Evolutionary conservation across 2,797 vertebrate species (phyloP).

Genomic region (Sebastes alutus): DNA sequence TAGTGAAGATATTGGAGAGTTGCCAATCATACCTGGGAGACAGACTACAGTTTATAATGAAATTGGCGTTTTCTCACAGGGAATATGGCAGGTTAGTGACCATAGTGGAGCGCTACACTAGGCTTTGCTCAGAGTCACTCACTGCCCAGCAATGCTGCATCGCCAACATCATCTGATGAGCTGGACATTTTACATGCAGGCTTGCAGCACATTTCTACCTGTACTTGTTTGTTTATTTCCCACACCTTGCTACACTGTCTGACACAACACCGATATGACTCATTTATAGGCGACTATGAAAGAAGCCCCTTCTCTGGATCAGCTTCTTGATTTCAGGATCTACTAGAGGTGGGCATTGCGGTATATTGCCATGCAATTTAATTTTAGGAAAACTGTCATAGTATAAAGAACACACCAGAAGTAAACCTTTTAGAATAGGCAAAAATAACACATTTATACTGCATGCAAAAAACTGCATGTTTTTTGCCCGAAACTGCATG

Average conservation of each 20-base stretch:
- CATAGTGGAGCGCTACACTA: not conserved
- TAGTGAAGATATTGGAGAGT: not conserved
- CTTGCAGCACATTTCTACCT: not conserved
- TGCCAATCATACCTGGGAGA: not conserved
- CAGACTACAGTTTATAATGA: not conserved
- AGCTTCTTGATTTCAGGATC: not conserved
- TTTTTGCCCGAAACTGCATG: no score
- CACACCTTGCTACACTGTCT: not conserved
- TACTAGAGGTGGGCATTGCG: no score
- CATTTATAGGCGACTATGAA: not conserved
- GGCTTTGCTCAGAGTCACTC: not conserved
- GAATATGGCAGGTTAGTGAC: not conserved
- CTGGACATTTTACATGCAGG: not conserved
- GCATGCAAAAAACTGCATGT: no score
- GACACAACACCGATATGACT: not conserved
- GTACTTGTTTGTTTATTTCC: not conserved
- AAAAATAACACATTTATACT: no score
- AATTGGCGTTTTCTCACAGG: not conserved
- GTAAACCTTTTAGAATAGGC: no score
- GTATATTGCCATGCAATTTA: no score
- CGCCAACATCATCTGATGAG: not conserved
- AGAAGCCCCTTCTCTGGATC: not conserved
- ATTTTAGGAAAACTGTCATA: no score
- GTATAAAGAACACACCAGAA: no score
- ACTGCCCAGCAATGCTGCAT: not conserved